Evolutionary conservation across 2,113 vertebrate genomes (phyloP).

Genomic region (Manacus vitellinus): DNA sequence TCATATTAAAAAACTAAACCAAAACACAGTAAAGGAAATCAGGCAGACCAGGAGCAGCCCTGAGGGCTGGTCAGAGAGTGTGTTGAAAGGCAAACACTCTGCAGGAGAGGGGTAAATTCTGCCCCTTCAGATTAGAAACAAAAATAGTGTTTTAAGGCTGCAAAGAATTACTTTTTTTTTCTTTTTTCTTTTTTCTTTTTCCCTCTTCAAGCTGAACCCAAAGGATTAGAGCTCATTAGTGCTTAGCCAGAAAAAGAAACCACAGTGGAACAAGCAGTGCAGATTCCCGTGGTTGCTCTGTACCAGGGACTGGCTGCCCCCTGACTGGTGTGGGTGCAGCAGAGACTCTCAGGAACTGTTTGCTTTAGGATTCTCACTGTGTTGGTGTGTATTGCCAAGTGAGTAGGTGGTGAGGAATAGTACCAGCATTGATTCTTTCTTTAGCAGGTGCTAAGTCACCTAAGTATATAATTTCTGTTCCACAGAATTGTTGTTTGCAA

Average conservation of each 20-base stretch:
- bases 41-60: background rate
- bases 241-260: background rate
- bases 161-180: background rate
- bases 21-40: background rate
- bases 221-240: background rate
- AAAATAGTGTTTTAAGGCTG: background rate
- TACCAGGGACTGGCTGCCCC: rapidly evolving
- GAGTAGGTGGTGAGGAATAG: background rate
- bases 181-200: background rate
- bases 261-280: background rate
- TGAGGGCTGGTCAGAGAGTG: background rate
- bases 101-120: background rate
- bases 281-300: too few relatives aligned
- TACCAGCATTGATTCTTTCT: background rate
- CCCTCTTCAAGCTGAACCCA: background rate
- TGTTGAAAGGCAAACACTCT: background rate
- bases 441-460: background rate
- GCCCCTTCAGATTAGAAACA: background rate
- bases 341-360: background rate
- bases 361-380: background rate
- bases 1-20: background rate
- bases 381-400: background rate
- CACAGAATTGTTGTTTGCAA: background rate
- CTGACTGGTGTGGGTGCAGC: rapidly evolving
- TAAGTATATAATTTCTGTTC: background rate